A percentile compares a stretch with the other conserved stretches of the same genome.
These are phyloP conservation scores for Nyctereutes procyonoides DNA, from an alignment of 2,113 vertebrate genomes.

Conservation along the genomic window DNA sequence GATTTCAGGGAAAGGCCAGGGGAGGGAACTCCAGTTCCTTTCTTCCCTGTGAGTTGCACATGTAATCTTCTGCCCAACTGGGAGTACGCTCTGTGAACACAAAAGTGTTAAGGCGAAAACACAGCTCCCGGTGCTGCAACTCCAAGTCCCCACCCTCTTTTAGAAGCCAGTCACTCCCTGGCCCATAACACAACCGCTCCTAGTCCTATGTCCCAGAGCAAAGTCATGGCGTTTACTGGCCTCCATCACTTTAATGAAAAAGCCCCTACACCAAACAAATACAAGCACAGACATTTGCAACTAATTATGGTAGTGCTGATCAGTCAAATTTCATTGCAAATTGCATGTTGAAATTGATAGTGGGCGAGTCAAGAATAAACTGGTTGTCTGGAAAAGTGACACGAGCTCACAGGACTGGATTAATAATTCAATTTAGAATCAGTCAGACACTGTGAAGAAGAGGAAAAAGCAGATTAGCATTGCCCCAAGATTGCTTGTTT, in stretches of 20 bases:
- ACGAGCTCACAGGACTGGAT: constrained; percentile 57
- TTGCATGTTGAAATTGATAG: constrained; percentile 84
- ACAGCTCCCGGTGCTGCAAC: not conserved
- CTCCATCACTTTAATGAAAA: constrained; percentile 86
- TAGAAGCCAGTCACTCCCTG: not conserved
- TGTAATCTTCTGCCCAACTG: not conserved
- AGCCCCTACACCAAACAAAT: constrained; percentile 85
- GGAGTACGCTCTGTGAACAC: not conserved
- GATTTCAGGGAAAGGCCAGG: not conserved
- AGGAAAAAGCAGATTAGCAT: constrained; percentile 59
- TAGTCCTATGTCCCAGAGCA: constrained; percentile 55
- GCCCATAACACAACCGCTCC: not conserved
- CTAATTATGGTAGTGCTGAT: constrained; percentile 89
- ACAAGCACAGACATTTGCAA: constrained; percentile 88
- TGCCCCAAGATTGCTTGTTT: constrained; percentile 64
- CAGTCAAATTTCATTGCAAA: constrained; percentile 87
- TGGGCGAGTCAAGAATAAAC: constrained; percentile 84
- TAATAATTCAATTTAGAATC: constrained; percentile 82
- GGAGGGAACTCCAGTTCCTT: not conserved
- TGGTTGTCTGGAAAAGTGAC: constrained; percentile 82
- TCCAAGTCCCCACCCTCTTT: not conserved
- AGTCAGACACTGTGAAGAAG: constrained; percentile 61
- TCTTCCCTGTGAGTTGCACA: not conserved
- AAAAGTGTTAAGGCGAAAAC: not conserved
- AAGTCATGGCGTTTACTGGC: constrained; percentile 78